Base-by-base conservation (phyloP, 2,797 vertebrate genomes). In the Propithecus deckenii region DNA sequence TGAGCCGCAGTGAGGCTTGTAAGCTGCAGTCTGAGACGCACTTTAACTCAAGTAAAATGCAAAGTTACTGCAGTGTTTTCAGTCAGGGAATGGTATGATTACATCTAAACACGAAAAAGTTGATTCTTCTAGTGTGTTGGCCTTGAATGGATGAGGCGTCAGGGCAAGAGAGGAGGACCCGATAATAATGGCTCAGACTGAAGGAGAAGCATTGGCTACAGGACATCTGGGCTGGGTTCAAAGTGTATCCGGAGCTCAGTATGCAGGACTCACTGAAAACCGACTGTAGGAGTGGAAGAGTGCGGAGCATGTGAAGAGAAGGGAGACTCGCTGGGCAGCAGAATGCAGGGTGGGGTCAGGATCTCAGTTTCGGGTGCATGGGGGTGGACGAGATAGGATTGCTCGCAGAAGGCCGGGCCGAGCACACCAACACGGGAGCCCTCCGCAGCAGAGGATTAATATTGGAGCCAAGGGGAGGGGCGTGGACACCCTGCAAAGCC, bases 401-500 rank as follows among this genome's bases (percentile, higher is more conserved):
- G 48, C n/a, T 65, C 38, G 28, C 2, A 28, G 41, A 48, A 30
- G 25, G 5, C 55, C 8, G 8, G 13, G 7, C n/a, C 52, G 43
- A 30, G 12, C 23, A 18, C n/a, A 18, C 48, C 11, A 41, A 0
- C 0, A 43, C 3, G 20, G 20, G 76, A 20, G 13, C 30, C 41
- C 76, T 83, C 10, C 8, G 25, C 2, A 13, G 28, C 4, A 32
- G 38, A 52, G 41, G 25, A 18, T 52, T 52, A 52, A 52, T 30
- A 9, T 18, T 9, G 18, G 4, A 57, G 9, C 41, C 7, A 4
- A 7, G 8, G 28, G 17, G 20, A 20, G 41, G 22, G 17, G 23
- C 15, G 0, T 1, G 3, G 22, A 18, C 20, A 7, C 57, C 10
- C 9, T 22, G 17, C 46, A 6, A 57, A 63, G 35, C 0, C 50